These are phyloP conservation scores for Hermodice carunculata DNA, from an alignment of 2,888 invertebrate species.

Conservation along the genomic window DNA sequence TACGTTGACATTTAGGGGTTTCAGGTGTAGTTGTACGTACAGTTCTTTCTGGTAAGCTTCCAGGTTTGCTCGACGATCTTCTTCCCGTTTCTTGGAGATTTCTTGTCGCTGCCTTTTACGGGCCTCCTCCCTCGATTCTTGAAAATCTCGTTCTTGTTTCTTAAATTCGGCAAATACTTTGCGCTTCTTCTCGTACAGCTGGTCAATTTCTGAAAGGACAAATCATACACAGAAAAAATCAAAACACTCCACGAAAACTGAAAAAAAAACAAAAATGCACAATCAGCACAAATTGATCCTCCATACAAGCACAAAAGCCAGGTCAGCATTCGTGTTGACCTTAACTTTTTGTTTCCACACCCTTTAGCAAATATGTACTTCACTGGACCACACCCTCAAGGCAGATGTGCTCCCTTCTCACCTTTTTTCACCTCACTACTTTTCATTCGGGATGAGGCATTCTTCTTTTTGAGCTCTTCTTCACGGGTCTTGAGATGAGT, in stretches of 20 bases:
- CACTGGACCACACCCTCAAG: no score
- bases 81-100: slow-evolving; percentile 49
- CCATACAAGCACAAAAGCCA: no score
- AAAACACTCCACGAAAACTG: not conserved
- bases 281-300: no score
- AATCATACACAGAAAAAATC: not conserved
- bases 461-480: slow-evolving; percentile 47
- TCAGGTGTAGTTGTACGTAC: no score
- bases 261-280: not conserved
- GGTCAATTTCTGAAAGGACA: slow-evolving; percentile 53
- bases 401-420: no score
- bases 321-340: no score
- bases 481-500: slow-evolving; percentile 48
- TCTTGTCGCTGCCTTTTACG: slow-evolving; percentile 51
- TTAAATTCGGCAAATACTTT: slow-evolving; percentile 48
- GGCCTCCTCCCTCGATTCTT: slow-evolving; percentile 42
- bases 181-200: slow-evolving; percentile 52
- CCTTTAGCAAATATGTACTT: no score
- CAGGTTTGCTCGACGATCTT: slow-evolving; percentile 48
- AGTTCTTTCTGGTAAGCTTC: slow-evolving; percentile 46
- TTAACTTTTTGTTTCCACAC: no score
- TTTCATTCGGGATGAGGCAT: slow-evolving; percentile 33
- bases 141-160: slow-evolving; percentile 52
- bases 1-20: no score
- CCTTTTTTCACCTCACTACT: slow-evolving; percentile 48